Evolutionary conservation across 1,140 invertebrate genomes (phyloP).

Genomic region (Ceratosolen solmsi): DNA sequence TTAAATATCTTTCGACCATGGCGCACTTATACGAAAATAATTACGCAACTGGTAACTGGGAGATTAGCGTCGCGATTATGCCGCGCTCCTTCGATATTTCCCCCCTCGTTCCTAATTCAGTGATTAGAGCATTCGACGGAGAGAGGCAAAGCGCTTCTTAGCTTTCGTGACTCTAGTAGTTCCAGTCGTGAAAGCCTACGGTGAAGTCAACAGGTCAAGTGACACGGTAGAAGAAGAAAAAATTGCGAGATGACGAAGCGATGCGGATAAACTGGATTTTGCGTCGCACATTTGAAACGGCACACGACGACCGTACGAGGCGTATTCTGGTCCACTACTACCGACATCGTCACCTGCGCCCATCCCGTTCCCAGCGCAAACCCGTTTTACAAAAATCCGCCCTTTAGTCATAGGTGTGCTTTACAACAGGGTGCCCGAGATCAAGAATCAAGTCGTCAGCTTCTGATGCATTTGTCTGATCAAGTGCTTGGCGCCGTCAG

Average conservation of each 20-base stretch:
- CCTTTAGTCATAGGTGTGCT: too few relatives aligned
- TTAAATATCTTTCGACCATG: not conserved
- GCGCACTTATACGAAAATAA: not conserved
- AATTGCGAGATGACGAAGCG: not conserved
- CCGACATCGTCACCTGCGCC: not conserved
- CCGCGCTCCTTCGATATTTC: not conserved
- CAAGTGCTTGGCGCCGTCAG: too few relatives aligned
- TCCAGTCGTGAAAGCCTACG: not conserved
- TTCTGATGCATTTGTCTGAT: too few relatives aligned
- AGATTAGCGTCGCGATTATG: not conserved
- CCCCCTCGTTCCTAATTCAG: not conserved
- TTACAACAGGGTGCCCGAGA: too few relatives aligned
- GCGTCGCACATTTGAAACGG: not conserved
- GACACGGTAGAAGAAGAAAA: not conserved
- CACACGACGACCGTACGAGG: not conserved
- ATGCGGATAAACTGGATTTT: constrained; percentile 11
- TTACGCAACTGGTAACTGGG: not conserved
- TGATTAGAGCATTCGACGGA: not conserved
- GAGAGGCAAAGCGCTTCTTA: too few relatives aligned
- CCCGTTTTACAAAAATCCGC: too few relatives aligned
- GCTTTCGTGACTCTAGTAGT: not conserved
- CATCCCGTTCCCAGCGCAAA: not conserved
- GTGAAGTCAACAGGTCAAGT: not conserved
- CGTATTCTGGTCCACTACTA: constrained; percentile 2
- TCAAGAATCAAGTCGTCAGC: too few relatives aligned